phyloP scores from a whole-genome alignment of 2,888 invertebrate genomes.

The Trachelus iudaicus region DNA sequence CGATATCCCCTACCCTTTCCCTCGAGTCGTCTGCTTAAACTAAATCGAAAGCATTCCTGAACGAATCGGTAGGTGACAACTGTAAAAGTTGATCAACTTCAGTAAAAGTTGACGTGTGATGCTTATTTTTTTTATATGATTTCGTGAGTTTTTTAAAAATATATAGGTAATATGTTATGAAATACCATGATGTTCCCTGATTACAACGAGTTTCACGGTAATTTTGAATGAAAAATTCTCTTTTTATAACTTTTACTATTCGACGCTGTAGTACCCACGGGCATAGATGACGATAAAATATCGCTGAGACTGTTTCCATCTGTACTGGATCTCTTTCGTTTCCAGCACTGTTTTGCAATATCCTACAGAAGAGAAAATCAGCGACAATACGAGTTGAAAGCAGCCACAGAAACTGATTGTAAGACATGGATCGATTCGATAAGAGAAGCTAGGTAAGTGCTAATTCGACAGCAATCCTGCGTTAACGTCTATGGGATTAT shows the following conservation, averaged over 20 bases:
- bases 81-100: too few relatives aligned
- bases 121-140: too few relatives aligned
- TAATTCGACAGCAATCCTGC: neutral
- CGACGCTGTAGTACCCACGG: neutral
- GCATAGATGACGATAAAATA: neutral
- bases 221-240: too few relatives aligned
- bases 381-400: conserved; percentile 87
- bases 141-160: too few relatives aligned
- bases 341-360: conserved; percentile 89
- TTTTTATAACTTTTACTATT: neutral
- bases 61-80: too few relatives aligned
- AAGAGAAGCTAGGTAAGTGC: conserved; percentile 81
- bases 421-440: conserved; percentile 92
- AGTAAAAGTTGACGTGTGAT: too few relatives aligned
- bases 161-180: too few relatives aligned
- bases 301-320: neutral
- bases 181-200: too few relatives aligned
- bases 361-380: conserved; percentile 87
- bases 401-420: conserved; percentile 87
- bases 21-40: too few relatives aligned
- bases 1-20: too few relatives aligned
- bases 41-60: too few relatives aligned
- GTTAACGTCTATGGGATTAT: neutral
- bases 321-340: conserved; percentile 40
- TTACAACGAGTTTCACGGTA: too few relatives aligned